These are phyloP conservation scores for Fissipunctia ypsillon DNA, from an alignment of 2,888 invertebrate genomes.

Conservation along the genomic window DNA sequence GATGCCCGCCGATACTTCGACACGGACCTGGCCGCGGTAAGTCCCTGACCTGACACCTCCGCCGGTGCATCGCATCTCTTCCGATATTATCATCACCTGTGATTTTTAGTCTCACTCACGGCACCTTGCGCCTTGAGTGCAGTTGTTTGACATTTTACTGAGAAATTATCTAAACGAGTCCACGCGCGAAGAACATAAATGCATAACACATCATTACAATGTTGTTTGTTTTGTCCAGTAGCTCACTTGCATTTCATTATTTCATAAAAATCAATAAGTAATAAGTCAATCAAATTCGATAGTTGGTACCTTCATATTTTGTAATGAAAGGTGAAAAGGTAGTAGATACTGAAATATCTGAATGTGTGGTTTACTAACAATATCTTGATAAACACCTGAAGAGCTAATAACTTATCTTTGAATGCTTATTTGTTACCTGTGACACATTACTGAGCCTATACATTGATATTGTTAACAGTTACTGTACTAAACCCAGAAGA, in stretches of 20 bases:
- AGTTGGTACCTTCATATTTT: neutral
- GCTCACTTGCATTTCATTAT: slow-evolving; percentile 33
- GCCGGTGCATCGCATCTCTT: slow-evolving; percentile 30
- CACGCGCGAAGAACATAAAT: neutral
- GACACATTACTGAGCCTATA: neutral
- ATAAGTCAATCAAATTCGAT: neutral
- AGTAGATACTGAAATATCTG: neutral
- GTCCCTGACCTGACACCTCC: slow-evolving; percentile 63
- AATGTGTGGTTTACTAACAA: slow-evolving; percentile 36
- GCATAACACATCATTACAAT: neutral
- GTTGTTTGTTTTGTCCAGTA: slow-evolving; percentile 32
- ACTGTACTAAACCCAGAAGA: neutral
- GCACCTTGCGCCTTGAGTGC: neutral
- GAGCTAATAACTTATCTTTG: neutral
- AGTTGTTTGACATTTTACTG: slow-evolving; percentile 19
- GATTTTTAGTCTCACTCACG: slow-evolving; percentile 9
- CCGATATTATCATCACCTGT: neutral
- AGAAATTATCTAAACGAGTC: neutral
- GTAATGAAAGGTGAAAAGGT: neutral
- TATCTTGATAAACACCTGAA: slow-evolving; percentile 2
- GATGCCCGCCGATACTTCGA: slow-evolving; percentile 85
- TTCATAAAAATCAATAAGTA: slow-evolving; percentile 20
- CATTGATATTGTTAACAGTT: neutral
- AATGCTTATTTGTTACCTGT: slow-evolving; percentile 27
- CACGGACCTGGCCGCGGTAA: slow-evolving; percentile 85